phyloP scores from a whole-genome alignment of 2,797 vertebrate species.

The Cuniculus paca region DNA sequence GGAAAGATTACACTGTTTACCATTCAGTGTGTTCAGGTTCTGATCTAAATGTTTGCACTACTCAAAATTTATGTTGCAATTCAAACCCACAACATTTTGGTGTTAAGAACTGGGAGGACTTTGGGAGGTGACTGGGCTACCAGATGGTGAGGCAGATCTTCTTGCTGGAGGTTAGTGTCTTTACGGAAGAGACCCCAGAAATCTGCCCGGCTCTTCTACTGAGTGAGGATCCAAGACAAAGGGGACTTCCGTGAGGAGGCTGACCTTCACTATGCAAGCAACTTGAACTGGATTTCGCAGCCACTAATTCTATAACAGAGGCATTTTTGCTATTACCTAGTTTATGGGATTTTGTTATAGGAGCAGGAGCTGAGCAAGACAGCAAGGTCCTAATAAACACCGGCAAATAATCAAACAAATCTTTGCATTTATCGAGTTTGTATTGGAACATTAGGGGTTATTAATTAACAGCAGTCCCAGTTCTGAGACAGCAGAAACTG shows the following conservation, averaged over 20 bases:
- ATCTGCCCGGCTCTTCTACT: not conserved
- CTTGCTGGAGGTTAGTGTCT: no score
- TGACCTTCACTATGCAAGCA: not conserved
- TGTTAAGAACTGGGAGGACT: not conserved
- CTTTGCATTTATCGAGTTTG: not conserved
- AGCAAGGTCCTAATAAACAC: not conserved
- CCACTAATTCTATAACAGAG: not conserved
- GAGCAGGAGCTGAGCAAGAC: not conserved
- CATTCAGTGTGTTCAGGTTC: not conserved
- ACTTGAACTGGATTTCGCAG: not conserved
- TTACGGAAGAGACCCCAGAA: not conserved
- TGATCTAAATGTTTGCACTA: not conserved
- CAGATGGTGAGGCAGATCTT: not conserved
- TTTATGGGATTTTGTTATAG: not conserved
- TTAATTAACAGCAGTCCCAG: not conserved
- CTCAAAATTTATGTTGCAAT: not conserved
- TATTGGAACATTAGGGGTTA: not conserved
- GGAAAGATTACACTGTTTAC: not conserved
- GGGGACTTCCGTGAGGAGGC: not conserved
- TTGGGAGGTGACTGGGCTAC: no score
- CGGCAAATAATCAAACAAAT: not conserved
- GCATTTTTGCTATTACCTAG: no score
- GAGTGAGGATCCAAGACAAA: fast-evolving
- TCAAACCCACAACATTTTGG: not conserved
- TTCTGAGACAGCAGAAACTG: not conserved